Conservation (phyloP, 2,113 vertebrate species). For the Mesembrinibis cayennensis region DNA sequence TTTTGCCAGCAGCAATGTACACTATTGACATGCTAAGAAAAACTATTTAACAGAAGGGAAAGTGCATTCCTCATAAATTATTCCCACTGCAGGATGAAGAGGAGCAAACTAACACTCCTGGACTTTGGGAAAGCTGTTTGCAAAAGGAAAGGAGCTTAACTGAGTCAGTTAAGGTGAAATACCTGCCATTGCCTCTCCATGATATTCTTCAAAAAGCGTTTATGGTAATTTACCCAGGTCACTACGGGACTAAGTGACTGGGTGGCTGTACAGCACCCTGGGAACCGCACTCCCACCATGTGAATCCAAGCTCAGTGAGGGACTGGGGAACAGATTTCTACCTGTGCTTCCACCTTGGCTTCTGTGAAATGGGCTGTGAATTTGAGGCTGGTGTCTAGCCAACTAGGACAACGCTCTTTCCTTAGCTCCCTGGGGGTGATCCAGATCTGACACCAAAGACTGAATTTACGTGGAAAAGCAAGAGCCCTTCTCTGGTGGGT, state of each 20-base stretch:
- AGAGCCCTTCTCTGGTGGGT: neutral
- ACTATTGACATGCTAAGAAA: neutral
- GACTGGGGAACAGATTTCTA: neutral
- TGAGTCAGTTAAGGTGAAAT: neutral
- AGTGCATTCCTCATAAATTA: neutral
- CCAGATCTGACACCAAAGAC: neutral
- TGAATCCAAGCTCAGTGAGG: neutral
- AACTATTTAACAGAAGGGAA: neutral
- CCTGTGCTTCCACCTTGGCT: neutral
- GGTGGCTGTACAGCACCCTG: neutral
- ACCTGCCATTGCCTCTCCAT: neutral
- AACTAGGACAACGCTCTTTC: neutral
- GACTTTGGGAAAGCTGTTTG: neutral
- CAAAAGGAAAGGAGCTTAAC: neutral
- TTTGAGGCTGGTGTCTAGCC: neutral
- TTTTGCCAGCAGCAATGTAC: slow-evolving; percentile 62
- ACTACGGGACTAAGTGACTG: neutral
- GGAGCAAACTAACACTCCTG: neutral
- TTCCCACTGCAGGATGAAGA: neutral
- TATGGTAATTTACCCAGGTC: neutral
- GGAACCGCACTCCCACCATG: accelerated
- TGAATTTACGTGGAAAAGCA: neutral
- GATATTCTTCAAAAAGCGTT: neutral
- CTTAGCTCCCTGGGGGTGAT: neutral
- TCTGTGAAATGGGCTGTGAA: neutral